Conservation (phyloP, 2,113 vertebrate genomes). For the Jaculus jaculus region DNA sequence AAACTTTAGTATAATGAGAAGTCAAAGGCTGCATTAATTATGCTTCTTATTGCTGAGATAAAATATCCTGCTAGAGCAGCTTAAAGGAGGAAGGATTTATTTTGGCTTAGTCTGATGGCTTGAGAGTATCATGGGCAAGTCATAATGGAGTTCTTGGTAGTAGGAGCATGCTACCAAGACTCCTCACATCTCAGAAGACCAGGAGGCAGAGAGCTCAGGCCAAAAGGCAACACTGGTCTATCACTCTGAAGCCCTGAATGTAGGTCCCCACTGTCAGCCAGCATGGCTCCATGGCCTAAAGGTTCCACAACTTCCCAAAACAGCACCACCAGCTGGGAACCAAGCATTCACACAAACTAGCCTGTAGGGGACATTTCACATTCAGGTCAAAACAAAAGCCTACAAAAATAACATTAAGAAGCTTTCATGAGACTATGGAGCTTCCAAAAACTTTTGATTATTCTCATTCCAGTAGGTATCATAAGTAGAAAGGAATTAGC, state of each 20-base stretch:
- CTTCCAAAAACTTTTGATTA: neutral
- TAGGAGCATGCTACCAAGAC: neutral
- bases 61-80: neutral
- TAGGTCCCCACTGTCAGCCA: neutral
- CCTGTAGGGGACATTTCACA: neutral
- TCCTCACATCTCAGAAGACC: neutral
- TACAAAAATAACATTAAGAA: neutral
- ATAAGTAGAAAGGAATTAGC: neutral
- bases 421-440: neutral
- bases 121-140: neutral
- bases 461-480: neutral
- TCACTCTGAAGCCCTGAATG: neutral
- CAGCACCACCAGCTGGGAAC: neutral
- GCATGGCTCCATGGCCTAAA: neutral
- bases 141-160: neutral
- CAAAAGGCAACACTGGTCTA: neutral
- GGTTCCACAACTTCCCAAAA: too few species aligned
- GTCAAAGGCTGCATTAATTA: neutral
- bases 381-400: neutral
- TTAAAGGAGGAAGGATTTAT: neutral
- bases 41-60: neutral
- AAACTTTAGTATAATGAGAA: neutral
- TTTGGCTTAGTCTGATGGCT: neutral
- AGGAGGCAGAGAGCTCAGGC: neutral
- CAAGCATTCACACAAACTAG: neutral